phyloP scores from a whole-genome alignment of 2,113 vertebrate species.

The Nanorana parkeri region DNA sequence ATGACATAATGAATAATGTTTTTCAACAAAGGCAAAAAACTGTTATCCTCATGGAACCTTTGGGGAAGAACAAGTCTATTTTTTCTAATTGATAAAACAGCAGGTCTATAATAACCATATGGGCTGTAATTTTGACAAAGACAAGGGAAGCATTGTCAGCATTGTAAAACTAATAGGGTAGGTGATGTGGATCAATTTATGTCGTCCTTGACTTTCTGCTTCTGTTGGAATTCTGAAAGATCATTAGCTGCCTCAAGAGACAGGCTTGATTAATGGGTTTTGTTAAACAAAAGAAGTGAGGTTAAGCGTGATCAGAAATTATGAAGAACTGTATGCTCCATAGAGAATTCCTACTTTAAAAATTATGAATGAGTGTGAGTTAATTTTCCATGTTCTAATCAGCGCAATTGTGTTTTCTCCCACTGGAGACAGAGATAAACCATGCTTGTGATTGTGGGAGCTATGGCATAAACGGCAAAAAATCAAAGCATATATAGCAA shows the following conservation, averaged over 20 bases:
- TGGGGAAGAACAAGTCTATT: constrained; percentile 55
- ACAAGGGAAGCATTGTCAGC: constrained; percentile 56
- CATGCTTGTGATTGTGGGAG: background rate
- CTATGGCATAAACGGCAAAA: background rate
- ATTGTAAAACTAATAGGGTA: constrained; percentile 67
- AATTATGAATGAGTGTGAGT: constrained; percentile 55
- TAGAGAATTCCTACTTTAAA: constrained; percentile 60
- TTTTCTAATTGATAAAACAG: constrained; percentile 58
- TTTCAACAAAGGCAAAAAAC: constrained; percentile 52
- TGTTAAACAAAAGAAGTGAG: constrained; percentile 73
- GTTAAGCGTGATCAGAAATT: constrained; percentile 71
- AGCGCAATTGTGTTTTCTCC: constrained; percentile 40
- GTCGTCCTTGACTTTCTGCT: constrained; percentile 76
- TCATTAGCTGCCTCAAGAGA: constrained; percentile 73
- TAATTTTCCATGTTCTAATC: constrained; percentile 59
- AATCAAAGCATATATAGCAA: background rate
- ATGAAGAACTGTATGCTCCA: constrained; percentile 61
- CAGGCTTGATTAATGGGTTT: constrained; percentile 76
- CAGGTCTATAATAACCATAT: constrained; percentile 57
- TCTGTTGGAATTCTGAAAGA: constrained; percentile 72
- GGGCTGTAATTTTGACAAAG: constrained; percentile 59
- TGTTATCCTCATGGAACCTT: constrained; percentile 21
- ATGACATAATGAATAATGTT: constrained; percentile 34
- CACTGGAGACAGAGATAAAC: constrained; percentile 46
- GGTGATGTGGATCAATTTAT: constrained; percentile 71